Evolutionary conservation across 2,888 invertebrate species (phyloP).

Genomic region (Oasisia sp.): DNA sequence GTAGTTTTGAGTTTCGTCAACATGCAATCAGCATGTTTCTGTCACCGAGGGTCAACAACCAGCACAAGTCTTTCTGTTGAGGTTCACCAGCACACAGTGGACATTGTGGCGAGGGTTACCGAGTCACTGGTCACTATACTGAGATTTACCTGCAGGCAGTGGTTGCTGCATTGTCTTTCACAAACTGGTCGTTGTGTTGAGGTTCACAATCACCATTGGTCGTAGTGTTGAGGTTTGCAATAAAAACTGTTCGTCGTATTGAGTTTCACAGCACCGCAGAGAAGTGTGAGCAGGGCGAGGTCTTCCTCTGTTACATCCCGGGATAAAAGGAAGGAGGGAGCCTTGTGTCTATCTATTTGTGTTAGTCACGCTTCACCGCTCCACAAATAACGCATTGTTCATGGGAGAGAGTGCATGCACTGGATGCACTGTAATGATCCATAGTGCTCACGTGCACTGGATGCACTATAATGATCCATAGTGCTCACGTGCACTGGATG

Average conservation of each 20-base stretch:
- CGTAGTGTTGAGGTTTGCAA: background rate
- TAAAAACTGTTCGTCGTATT: no score
- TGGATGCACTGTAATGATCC: background rate
- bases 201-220: no score
- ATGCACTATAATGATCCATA: no score
- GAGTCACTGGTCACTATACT: background rate
- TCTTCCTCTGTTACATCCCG: background rate
- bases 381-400: background rate
- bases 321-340: background rate
- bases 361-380: background rate
- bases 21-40: background rate
- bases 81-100: background rate
- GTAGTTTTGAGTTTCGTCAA: background rate
- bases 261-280: no score
- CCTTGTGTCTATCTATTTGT: background rate
- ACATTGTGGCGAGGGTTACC: background rate
- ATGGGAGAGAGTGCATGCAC: background rate
- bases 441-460: background rate
- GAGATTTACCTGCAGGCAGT: no score
- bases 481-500: no score
- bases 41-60: background rate
- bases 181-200: background rate
- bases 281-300: background rate
- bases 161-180: no score
- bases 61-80: background rate